Conservation (phyloP, 2,113 vertebrate species). For the Gulo gulo region DNA sequence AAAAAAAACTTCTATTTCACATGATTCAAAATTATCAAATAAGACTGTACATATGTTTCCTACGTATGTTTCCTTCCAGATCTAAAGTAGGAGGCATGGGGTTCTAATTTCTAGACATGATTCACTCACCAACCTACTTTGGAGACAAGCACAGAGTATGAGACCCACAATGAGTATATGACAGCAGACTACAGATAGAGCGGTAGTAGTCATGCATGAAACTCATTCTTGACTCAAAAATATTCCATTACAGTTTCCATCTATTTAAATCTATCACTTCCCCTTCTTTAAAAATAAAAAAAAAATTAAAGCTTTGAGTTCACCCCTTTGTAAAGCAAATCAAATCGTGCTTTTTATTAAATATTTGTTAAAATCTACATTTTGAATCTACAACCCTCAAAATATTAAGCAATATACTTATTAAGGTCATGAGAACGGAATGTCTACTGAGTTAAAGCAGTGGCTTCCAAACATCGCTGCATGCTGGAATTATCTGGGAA, state of each 20-base stretch:
- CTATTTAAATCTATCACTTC: conserved; percentile 3
- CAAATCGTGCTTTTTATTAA: background rate
- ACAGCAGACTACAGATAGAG: background rate
- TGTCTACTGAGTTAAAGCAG: background rate
- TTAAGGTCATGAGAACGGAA: background rate
- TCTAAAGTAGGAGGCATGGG: background rate
- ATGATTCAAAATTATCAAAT: conserved; percentile 20
- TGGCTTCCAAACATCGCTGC: background rate
- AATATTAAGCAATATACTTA: background rate
- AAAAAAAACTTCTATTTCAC: background rate
- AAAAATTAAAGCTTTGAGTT: background rate
- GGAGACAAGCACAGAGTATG: background rate
- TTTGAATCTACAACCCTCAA: background rate
- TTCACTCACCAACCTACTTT: background rate
- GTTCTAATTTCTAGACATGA: background rate
- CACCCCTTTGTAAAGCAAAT: background rate
- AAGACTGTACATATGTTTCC: background rate
- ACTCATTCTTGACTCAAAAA: background rate
- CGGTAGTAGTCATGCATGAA: background rate
- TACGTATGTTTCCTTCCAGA: background rate
- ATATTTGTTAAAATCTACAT: background rate
- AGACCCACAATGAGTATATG: background rate
- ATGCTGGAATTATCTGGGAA: background rate
- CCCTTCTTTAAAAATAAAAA: background rate
- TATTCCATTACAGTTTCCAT: background rate